phyloP scores from a whole-genome alignment of 2,113 vertebrate species.

The Emydura subglobosa region DNA sequence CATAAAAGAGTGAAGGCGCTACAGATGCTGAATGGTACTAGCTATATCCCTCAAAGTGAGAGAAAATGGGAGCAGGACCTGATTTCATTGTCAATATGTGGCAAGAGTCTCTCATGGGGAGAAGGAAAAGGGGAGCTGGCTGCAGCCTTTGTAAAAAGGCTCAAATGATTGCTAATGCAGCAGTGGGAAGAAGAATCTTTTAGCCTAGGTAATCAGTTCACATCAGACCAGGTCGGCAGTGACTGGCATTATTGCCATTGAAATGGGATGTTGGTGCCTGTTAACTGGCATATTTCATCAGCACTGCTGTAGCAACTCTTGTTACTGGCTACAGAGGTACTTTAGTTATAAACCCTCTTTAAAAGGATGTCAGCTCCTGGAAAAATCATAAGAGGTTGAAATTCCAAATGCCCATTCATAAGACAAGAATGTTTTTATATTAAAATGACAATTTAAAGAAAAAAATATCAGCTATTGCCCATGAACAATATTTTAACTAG shows the following conservation, averaged over 20 bases:
- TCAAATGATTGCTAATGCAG: not conserved
- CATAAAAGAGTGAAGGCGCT: not conserved
- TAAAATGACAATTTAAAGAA: not conserved
- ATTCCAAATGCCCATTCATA: not conserved
- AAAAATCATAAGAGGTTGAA: not conserved
- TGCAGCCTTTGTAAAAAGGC: not conserved
- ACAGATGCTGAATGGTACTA: not conserved
- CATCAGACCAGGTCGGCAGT: rapidly evolving
- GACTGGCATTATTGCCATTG: not conserved
- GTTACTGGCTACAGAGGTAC: too few relatives aligned
- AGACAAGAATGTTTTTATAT: not conserved
- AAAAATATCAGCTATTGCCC: not conserved
- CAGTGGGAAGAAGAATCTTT: not conserved
- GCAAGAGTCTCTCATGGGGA: not conserved
- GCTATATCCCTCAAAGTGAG: not conserved
- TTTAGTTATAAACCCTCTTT: not conserved
- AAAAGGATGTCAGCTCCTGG: too few relatives aligned
- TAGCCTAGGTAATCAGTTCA: rapidly evolving
- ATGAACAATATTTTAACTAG: not conserved
- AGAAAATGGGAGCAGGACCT: rapidly evolving
- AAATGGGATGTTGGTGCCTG: not conserved
- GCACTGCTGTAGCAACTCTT: not conserved
- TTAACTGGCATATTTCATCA: not conserved
- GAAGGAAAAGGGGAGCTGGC: rapidly evolving
- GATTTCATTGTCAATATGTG: not conserved